These are phyloP conservation scores for Hydrolagus colliei DNA, from an alignment of 2,797 vertebrate species.

Conservation along the genomic window DNA sequence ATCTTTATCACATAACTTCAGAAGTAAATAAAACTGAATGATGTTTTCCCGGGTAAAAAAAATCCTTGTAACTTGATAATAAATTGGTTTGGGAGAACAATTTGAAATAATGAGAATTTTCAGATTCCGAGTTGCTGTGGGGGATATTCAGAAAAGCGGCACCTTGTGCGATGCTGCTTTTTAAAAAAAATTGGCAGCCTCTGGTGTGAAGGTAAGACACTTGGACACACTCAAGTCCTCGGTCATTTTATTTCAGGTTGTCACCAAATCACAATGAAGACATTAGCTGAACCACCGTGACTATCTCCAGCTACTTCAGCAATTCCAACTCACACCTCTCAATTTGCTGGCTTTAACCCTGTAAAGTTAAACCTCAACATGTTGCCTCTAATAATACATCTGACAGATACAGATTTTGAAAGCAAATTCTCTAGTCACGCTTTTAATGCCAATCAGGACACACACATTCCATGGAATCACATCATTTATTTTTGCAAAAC, in stretches of 20 bases:
- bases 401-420: not conserved
- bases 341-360: not conserved
- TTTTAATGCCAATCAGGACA: slow-evolving; percentile 23
- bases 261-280: slow-evolving; percentile 5
- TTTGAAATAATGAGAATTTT: not conserved
- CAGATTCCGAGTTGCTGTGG: not conserved
- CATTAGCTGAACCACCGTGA: not conserved
- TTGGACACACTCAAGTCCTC: not conserved
- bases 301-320: not conserved
- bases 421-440: not conserved
- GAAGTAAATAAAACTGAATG: not conserved
- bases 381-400: not conserved
- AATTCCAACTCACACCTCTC: not conserved
- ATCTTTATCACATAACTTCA: not conserved
- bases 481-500: slow-evolving; percentile 32
- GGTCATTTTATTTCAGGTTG: not conserved
- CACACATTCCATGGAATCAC: slow-evolving; percentile 23
- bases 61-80: no score
- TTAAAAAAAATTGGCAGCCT: not conserved
- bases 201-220: not conserved
- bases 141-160: not conserved
- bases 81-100: not conserved
- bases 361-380: not conserved
- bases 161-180: not conserved
- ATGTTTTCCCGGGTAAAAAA: not conserved